Conservation (phyloP, 1,140 invertebrate genomes). For the Drosophila melanogaster region DNA sequence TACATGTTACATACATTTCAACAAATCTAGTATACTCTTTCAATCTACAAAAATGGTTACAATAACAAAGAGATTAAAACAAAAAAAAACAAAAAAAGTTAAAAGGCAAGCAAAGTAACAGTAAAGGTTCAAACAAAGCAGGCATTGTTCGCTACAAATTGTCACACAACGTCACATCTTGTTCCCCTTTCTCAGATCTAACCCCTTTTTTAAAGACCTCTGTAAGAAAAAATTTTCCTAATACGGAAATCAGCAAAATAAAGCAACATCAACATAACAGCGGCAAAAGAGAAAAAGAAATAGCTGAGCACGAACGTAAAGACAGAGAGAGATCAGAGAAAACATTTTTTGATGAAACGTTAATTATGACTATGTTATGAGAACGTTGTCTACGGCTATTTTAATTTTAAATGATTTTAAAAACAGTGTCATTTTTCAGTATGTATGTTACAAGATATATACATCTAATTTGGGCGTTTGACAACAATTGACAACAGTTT, state of each 20-base stretch:
- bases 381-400: conserved; percentile 11
- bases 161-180: conserved; percentile 55
- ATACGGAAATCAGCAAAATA: conserved; percentile 13
- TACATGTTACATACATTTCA: no score
- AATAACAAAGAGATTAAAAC: neutral
- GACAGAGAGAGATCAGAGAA: conserved; percentile 15
- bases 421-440: conserved; percentile 8
- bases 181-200: neutral
- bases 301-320: conserved; percentile 18
- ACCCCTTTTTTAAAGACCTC: conserved; percentile 13
- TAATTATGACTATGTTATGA: conserved; percentile 39
- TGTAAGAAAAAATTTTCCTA: conserved; percentile 34
- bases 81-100: neutral
- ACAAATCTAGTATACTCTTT: no score
- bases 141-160: conserved; percentile 63
- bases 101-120: conserved; percentile 25
- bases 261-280: conserved; percentile 1
- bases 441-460: neutral
- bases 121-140: conserved; percentile 47
- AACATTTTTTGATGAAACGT: conserved; percentile 20
- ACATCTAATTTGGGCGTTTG: no score
- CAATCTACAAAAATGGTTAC: no score
- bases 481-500: no score
- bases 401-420: conserved; percentile 23
- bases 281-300: neutral